These are phyloP conservation scores for Drosophila kepulauana DNA, from an alignment of 1,140 invertebrate species.

Conservation along the genomic window DNA sequence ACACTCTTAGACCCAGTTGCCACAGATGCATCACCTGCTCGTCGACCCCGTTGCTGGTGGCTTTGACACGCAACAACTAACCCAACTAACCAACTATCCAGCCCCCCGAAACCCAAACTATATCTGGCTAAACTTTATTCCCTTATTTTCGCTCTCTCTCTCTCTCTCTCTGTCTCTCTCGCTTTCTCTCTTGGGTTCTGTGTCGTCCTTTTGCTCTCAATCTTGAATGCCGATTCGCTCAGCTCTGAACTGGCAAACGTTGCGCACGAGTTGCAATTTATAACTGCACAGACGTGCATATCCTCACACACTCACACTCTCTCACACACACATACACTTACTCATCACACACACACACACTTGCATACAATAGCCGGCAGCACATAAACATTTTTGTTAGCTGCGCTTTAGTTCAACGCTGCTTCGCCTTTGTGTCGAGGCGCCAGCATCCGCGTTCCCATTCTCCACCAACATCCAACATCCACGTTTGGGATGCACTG, in stretches of 20 bases:
- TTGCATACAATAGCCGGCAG: constrained; percentile 32
- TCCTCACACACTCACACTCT: not conserved
- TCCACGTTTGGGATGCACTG: not conserved
- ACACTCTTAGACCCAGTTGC: constrained; percentile 3
- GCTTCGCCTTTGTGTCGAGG: constrained; percentile 63
- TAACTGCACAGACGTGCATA: constrained; percentile 77
- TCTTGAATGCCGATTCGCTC: constrained; percentile 36
- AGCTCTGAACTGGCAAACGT: constrained; percentile 53
- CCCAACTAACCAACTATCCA: constrained; percentile 40
- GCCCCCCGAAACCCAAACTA: constrained; percentile 16
- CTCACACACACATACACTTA: not conserved
- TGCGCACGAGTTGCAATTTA: constrained; percentile 79
- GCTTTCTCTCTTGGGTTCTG: not conserved
- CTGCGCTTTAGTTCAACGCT: constrained; percentile 66
- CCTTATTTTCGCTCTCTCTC: not conserved
- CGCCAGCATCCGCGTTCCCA: constrained; percentile 35
- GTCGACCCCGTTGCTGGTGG: constrained; percentile 33
- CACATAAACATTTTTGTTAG: constrained; percentile 80
- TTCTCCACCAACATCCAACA: not conserved
- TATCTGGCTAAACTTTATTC: constrained; percentile 4
- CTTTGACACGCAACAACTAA: constrained; percentile 34
- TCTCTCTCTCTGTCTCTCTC: not conserved
- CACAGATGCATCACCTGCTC: constrained; percentile 56
- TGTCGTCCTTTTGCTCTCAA: constrained; percentile 14
- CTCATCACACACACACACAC: not conserved